phyloP scores from a whole-genome alignment of 2,797 vertebrate genomes.

The Myotis pilosus region DNA sequence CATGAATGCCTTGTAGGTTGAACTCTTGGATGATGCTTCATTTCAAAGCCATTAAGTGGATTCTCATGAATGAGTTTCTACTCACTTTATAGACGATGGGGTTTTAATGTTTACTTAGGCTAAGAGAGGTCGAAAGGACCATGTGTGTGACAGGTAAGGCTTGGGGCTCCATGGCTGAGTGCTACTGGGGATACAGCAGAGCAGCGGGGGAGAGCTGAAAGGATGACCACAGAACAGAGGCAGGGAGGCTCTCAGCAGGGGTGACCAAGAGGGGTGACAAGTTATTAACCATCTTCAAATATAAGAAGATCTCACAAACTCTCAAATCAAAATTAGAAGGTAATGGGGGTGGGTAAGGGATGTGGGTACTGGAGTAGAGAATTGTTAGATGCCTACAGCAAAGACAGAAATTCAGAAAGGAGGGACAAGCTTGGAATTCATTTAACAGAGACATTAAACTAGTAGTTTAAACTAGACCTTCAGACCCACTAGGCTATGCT shows the following conservation, averaged over 20 bases:
- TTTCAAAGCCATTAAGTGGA: slow-evolving; percentile 25
- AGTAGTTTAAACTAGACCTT: background rate
- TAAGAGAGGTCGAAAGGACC: background rate
- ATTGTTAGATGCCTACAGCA: background rate
- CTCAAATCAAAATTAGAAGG: background rate
- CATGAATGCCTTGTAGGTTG: background rate
- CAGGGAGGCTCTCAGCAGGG: too few species aligned
- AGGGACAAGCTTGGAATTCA: background rate
- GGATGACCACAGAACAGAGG: background rate
- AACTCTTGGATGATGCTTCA: background rate
- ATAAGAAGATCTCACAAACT: background rate
- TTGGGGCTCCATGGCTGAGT: background rate
- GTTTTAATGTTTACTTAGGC: slow-evolving; percentile 23
- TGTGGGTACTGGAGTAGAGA: background rate
- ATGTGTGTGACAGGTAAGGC: background rate
- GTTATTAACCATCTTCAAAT: background rate
- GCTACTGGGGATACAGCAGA: background rate
- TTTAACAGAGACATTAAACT: background rate
- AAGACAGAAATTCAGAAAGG: background rate
- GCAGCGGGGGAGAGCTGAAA: background rate
- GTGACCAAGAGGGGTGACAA: background rate
- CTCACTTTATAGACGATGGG: background rate
- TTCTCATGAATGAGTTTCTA: slow-evolving; percentile 28
- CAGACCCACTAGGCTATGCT: background rate
- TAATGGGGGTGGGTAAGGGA: too few species aligned